Conservation (phyloP, 1,140 invertebrate genomes). For the Thereuonema tuberculata region DNA sequence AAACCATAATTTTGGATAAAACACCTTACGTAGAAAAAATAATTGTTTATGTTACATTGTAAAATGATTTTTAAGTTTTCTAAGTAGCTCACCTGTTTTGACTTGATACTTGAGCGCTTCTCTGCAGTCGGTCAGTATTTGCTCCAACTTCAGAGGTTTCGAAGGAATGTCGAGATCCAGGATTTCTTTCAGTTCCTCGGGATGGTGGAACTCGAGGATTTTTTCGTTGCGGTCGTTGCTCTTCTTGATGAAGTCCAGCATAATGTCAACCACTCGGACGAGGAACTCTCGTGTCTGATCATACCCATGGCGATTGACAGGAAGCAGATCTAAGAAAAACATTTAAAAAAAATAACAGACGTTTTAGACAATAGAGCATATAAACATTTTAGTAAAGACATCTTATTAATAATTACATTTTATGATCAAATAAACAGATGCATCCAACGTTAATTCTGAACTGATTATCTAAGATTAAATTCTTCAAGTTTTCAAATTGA, state of each 20-base stretch:
- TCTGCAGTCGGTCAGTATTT: slow-evolving; percentile 81
- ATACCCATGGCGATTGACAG: slow-evolving; percentile 49
- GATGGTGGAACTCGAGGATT: slow-evolving; percentile 83
- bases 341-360: too few species aligned
- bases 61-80: too few species aligned
- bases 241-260: slow-evolving; percentile 75
- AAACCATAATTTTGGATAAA: too few species aligned
- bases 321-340: slow-evolving; percentile 75
- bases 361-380: too few species aligned
- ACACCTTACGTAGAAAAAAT: too few species aligned
- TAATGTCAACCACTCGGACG: slow-evolving; percentile 63
- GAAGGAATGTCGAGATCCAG: slow-evolving; percentile 74
- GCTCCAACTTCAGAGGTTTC: slow-evolving; percentile 64
- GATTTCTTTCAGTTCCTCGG: slow-evolving; percentile 70
- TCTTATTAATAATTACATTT: too few species aligned
- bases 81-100: slow-evolving; percentile 87
- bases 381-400: too few species aligned
- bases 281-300: slow-evolving; percentile 69
- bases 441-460: too few species aligned
- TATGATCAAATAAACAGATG: too few species aligned
- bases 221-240: slow-evolving; percentile 74
- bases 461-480: too few species aligned
- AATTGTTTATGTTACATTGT: too few species aligned
- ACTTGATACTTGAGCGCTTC: slow-evolving; percentile 88
- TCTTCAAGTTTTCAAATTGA: too few species aligned